Conservation (phyloP, 2,113 vertebrate species). For the Actinemys pallida region DNA sequence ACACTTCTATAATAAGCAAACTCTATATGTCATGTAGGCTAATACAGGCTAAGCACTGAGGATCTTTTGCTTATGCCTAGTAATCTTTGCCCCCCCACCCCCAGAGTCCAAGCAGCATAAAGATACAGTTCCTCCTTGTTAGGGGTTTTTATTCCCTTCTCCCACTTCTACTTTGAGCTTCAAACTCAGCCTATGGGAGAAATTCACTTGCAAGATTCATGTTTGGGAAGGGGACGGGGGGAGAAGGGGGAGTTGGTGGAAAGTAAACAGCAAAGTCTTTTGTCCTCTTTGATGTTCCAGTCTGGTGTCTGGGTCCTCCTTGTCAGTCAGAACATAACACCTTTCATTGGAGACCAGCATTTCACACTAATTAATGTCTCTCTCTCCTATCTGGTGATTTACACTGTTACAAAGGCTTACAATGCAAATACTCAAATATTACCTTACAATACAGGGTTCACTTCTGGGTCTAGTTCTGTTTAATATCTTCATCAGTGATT, state of each 20-base stretch:
- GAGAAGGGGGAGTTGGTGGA: no score
- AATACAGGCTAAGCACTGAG: background rate
- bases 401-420: background rate
- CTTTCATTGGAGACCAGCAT: background rate
- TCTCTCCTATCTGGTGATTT: background rate
- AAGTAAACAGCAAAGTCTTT: background rate
- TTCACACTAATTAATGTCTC: background rate
- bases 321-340: background rate
- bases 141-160: background rate
- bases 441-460: background rate
- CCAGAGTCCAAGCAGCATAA: background rate
- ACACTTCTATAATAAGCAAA: background rate
- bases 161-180: background rate
- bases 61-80: background rate
- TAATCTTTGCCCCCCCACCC: background rate
- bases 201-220: background rate
- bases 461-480: no score
- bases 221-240: background rate
- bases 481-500: no score
- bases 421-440: background rate
- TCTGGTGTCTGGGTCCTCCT: background rate
- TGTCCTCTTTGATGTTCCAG: background rate
- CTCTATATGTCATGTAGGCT: background rate
- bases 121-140: background rate
- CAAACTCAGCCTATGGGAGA: background rate